Base-by-base conservation (phyloP, 2,888 invertebrate species). In the Coenonympha arcania region DNA sequence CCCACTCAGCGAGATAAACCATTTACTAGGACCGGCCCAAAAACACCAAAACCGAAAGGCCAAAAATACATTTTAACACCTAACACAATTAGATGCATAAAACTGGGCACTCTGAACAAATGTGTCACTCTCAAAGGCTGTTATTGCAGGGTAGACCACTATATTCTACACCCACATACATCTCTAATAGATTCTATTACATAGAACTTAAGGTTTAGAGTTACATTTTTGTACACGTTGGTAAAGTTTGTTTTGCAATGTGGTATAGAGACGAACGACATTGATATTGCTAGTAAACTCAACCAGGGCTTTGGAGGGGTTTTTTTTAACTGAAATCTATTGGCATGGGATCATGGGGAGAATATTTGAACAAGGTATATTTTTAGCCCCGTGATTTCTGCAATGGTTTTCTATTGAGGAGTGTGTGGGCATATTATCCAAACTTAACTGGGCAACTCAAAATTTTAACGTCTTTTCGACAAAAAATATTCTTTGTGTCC, bases 11-110 rank as follows among this genome's bases (percentile, higher is more conserved):
- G 24, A 48, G 34, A 48, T 48, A 41, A 48, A 41, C 41, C 46
- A 46, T 46, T 37, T 46, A 37, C 37, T 16, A 15, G 4, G 37
- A 37, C 37, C 16, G 20, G 4, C 4, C 18, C 24, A 39, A 24
- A 43, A 43, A 31, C 20, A 15, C 46, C 26, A 48, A 18, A 41
- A 41, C 26, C 33, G 26, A 15, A 19, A 41, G 40, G 31, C 30
- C 13, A 22, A 43, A 43, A 43, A 43, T 43, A 43, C 43, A 20
- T 43, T 43, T 43, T 31, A 30, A 30, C 20, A 9, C 43, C 52
- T 49, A 52, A 52, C 52, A 49, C 52, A 52, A 52, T 52, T 52
- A 52, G 52, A 52, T 45, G 48, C 36, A 52, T 49, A 49, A 45
- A 48, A 44, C 39, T 45, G 41, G 34, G 45, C 45, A 42, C 48